phyloP scores from a whole-genome alignment of 2,113 vertebrate species.

The Atherinomorus stipes region DNA sequence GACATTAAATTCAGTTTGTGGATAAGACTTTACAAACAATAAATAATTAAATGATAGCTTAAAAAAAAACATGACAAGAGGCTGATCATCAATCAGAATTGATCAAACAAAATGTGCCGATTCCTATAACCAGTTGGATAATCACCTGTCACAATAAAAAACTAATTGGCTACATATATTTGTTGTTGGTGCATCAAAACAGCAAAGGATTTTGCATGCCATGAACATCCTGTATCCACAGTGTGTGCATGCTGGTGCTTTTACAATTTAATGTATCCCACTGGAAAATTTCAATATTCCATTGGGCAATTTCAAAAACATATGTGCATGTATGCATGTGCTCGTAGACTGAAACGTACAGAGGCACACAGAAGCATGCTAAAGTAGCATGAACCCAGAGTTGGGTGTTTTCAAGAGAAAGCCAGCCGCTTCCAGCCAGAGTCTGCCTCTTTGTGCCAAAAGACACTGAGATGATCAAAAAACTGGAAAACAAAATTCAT shows the following conservation, averaged over 20 bases:
- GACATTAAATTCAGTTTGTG: too few relatives aligned
- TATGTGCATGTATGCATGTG: background rate
- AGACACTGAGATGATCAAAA: background rate
- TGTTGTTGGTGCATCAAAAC: constrained; percentile 17
- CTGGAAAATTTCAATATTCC: too few relatives aligned
- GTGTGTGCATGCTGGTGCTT: background rate
- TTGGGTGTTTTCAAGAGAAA: background rate
- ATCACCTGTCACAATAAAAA: too few relatives aligned
- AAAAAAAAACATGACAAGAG: background rate
- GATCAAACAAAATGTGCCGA: too few relatives aligned
- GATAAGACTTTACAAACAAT: too few relatives aligned
- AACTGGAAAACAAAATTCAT: constrained; percentile 20
- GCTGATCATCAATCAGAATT: background rate
- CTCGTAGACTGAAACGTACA: background rate
- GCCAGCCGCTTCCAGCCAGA: background rate
- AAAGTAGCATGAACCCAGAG: too few relatives aligned
- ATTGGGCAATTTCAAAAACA: too few relatives aligned
- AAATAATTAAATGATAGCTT: background rate
- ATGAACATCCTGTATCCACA: background rate
- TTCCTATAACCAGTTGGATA: too few relatives aligned
- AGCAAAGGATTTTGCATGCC: background rate
- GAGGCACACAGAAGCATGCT: background rate
- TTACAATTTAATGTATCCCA: too few relatives aligned
- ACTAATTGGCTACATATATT: too few relatives aligned
- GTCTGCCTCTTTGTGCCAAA: constrained; percentile 2